Conservation (phyloP, 2,797 vertebrate genomes). For the Rousettus madagascariensis region DNA sequence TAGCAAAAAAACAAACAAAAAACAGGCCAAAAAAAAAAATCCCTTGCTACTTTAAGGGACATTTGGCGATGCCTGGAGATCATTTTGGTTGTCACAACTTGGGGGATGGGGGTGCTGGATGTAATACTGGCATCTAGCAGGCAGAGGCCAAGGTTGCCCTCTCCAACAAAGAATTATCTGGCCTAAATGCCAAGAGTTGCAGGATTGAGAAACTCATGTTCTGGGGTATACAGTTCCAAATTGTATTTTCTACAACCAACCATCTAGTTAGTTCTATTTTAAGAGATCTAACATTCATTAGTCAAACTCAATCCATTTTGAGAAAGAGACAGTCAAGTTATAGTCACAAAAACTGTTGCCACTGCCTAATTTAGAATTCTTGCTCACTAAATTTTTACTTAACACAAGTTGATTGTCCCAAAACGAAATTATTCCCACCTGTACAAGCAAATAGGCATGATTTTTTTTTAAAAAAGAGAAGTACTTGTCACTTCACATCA, state of each 20-base stretch:
- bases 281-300: slow-evolving; percentile 25
- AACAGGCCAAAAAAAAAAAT: neutral
- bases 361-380: neutral
- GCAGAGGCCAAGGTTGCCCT: neutral
- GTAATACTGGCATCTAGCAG: neutral
- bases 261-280: neutral
- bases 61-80: neutral
- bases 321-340: neutral
- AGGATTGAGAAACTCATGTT: neutral
- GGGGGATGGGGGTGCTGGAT: neutral
- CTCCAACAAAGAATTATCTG: neutral
- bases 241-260: slow-evolving; percentile 1
- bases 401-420: neutral
- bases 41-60: neutral
- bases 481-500: neutral
- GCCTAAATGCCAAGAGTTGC: neutral
- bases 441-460: neutral
- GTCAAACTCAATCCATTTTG: neutral
- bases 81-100: neutral
- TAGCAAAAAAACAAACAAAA: neutral
- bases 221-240: neutral
- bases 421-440: slow-evolving; percentile 11
- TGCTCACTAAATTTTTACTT: neutral
- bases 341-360: neutral
- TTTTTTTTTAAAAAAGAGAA: neutral